Conservation (phyloP, 53 echinoderm and acorn worm genomes). For the Patiria pectinifera region DNA sequence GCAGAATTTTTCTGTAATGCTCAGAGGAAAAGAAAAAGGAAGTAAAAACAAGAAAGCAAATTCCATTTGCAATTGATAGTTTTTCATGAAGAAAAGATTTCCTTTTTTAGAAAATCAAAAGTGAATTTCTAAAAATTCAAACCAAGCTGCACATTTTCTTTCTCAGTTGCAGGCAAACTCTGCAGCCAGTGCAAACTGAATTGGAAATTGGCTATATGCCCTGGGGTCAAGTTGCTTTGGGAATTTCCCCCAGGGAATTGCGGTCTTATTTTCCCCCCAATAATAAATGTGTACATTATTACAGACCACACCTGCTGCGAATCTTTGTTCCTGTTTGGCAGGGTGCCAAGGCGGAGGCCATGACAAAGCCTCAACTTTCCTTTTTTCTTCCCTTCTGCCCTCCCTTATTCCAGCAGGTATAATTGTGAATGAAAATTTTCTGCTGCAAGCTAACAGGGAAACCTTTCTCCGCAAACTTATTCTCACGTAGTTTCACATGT, state of each 20-base stretch:
- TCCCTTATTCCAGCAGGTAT: not conserved
- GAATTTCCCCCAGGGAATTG: conserved; percentile 14
- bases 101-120: not conserved
- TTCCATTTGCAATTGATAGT: not conserved
- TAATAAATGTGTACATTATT: not conserved
- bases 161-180: not conserved
- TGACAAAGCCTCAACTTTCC: not conserved
- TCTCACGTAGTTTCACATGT: not conserved
- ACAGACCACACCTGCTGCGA: conserved; percentile 20
- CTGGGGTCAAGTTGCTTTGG: conserved; percentile 12
- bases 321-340: conserved; percentile 41
- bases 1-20: not conserved
- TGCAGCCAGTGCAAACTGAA: not conserved
- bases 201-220: conserved; percentile 1
- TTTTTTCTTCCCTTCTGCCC: not conserved
- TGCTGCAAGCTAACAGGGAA: not conserved
- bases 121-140: not conserved
- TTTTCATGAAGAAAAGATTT: not conserved
- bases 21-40: not conserved
- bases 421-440: not conserved
- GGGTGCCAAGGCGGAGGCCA: conserved; percentile 8
- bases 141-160: not conserved
- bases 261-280: not conserved
- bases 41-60: not conserved
- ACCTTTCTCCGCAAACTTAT: not conserved